phyloP scores from a whole-genome alignment of 1,140 invertebrate species.

The Neodiprion virginianus region DNA sequence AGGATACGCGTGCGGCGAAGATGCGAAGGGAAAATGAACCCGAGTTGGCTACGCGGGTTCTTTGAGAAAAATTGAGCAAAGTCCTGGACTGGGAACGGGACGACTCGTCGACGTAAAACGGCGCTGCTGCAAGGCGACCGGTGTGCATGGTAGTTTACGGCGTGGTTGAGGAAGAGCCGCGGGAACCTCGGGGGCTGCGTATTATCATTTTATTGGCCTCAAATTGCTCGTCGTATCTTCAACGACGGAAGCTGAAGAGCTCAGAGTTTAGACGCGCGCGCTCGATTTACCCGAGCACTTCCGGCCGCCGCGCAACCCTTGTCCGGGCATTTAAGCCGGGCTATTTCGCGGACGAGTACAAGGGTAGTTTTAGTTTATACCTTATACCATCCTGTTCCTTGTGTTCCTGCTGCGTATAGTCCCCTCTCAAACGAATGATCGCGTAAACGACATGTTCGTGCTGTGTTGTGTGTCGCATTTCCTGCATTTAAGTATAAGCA shows the following conservation, averaged over 20 bases:
- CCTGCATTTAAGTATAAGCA: too few relatives aligned
- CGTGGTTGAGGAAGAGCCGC: constrained; percentile 7
- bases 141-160: not conserved
- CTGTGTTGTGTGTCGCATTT: too few relatives aligned
- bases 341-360: constrained; percentile 6
- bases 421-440: too few relatives aligned
- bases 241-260: constrained; percentile 34
- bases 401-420: too few relatives aligned
- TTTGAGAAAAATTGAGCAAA: not conserved
- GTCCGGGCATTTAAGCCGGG: constrained; percentile 16
- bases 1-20: not conserved
- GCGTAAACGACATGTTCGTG: too few relatives aligned
- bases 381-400: not conserved
- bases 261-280: constrained; percentile 27
- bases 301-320: constrained; percentile 30
- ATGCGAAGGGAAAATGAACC: not conserved
- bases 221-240: constrained; percentile 40
- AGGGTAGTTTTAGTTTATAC: not conserved
- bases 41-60: not conserved
- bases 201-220: constrained; percentile 42
- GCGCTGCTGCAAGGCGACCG: not conserved
- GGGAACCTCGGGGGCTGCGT: constrained; percentile 19
- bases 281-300: constrained; percentile 41
- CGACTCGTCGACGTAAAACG: not conserved
- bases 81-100: too few relatives aligned